Conservation (phyloP, 2,797 vertebrate genomes). For the Hoplostethus mediterraneus region DNA sequence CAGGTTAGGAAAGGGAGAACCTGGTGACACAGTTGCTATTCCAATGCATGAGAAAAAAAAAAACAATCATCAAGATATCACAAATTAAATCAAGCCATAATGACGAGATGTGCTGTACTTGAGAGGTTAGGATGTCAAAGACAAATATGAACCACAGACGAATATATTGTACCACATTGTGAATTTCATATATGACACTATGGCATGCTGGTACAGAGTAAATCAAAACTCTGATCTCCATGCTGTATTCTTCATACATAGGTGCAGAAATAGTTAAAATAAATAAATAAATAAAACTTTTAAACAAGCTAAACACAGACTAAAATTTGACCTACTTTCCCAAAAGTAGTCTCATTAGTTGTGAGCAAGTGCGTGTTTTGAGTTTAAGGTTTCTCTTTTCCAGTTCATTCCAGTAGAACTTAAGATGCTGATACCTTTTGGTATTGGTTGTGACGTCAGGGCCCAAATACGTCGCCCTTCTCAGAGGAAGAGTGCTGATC, state of each 20-base stretch:
- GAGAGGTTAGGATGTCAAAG: neutral
- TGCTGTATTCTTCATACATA: neutral
- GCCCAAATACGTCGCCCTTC: neutral
- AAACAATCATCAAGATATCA: conserved; percentile 39
- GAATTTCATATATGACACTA: neutral
- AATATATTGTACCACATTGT: neutral
- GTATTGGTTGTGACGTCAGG: neutral
- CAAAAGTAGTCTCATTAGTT: neutral
- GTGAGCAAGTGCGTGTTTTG: neutral
- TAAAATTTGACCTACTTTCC: neutral
- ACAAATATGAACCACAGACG: neutral
- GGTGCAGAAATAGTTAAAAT: neutral
- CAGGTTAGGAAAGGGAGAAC: conserved; percentile 38
- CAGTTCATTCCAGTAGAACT: neutral
- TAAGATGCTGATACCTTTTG: neutral
- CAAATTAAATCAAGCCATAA: conserved; percentile 16
- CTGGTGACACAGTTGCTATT: conserved; percentile 36
- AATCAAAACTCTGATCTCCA: neutral
- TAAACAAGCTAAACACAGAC: neutral
- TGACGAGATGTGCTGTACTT: neutral
- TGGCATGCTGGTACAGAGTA: neutral
- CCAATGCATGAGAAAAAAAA: conserved; percentile 43
- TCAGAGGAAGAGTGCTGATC: neutral
- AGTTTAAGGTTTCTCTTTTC: neutral
- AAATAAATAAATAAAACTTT: neutral